phyloP scores from a whole-genome alignment of 2,113 vertebrate genomes.

The Rhagologus leucostigma region DNA sequence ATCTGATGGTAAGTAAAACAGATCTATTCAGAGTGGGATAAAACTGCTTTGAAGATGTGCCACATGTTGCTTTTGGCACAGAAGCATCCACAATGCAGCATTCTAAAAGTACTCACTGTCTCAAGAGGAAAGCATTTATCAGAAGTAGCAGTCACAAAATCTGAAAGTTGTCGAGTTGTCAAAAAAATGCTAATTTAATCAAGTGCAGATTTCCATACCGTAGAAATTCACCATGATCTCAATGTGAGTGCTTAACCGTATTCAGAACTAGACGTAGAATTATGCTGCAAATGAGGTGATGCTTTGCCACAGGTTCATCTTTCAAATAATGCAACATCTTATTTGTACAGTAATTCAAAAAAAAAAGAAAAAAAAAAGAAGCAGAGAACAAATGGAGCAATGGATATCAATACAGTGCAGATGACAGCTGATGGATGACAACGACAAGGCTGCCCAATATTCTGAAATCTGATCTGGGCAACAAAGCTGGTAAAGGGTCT shows the following conservation, averaged over 20 bases:
- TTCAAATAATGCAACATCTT: not conserved
- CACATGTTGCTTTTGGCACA: not conserved
- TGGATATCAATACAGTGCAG: not conserved
- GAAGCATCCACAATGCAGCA: not conserved
- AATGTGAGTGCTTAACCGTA: not conserved
- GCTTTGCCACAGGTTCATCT: not conserved
- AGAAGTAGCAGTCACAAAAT: not conserved
- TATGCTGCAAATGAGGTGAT: not conserved
- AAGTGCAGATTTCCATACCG: not conserved
- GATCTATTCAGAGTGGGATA: not conserved
- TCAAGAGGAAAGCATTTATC: constrained; percentile 2
- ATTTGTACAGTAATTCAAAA: not conserved
- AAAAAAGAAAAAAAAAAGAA: too few species aligned
- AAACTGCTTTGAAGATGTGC: not conserved
- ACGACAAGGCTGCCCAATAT: not conserved
- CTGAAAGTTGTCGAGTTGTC: constrained; percentile 2
- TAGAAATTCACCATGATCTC: not conserved
- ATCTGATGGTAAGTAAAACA: not conserved
- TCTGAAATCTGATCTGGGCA: not conserved
- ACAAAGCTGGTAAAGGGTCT: not conserved
- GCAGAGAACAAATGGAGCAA: not conserved
- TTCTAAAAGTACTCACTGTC: not conserved
- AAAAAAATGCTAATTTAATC: constrained; percentile 52
- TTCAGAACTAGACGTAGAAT: not conserved
- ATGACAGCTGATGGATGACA: not conserved